Base-by-base conservation (phyloP, 2,113 vertebrate genomes). In the Limnothrissa miodon region DNA sequence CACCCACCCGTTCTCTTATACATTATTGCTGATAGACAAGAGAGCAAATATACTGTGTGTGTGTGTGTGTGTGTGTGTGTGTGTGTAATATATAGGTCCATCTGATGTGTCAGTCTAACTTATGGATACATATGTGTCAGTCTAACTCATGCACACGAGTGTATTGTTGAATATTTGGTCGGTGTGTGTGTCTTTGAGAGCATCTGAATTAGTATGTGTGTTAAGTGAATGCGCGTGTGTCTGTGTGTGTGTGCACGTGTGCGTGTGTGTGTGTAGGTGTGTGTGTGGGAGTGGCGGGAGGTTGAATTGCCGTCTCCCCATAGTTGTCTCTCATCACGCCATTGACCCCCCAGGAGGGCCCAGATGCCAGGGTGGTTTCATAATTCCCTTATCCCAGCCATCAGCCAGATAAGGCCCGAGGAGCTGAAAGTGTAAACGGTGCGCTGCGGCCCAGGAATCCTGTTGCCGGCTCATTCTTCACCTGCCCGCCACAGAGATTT, bases 401-500 rank as follows among this genome's bases (percentile, higher is more conserved):
- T 95, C 94, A 92, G 89, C 25, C 79, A 93, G 94, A 95, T 95
- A 95, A 95, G 92, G 83, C 88, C 84, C 84, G 90, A 91, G 93
- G 92, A 93, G 92, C 87, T 94, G 93, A 94, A 94, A 95, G 94
- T 94, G 92, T 95, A 95, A 95, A 95, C 92, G 93, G 89, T 92
- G 91, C 89, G 91, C 91, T 78, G 80, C 70, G 10, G 86, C 85
- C 70, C 84, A 88, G 91, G 92, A 95, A 92, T 94, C 93, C 90
- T 90, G 90, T 92, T 88, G 90, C 92, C 91, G 86, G 66, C 83
- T 89, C 87, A 91, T 94, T 94, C 92, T 90, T 92, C 83, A 88
- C 87, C 90, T 91, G 88, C 89, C 87, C 90, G 89, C 84, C 89
- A 62, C 25, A 39, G 66, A 92, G 90, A 88, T 89, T 91, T 83